Base-by-base conservation (phyloP, 2,888 invertebrate genomes). In the Epinotia brunnichana region DNA sequence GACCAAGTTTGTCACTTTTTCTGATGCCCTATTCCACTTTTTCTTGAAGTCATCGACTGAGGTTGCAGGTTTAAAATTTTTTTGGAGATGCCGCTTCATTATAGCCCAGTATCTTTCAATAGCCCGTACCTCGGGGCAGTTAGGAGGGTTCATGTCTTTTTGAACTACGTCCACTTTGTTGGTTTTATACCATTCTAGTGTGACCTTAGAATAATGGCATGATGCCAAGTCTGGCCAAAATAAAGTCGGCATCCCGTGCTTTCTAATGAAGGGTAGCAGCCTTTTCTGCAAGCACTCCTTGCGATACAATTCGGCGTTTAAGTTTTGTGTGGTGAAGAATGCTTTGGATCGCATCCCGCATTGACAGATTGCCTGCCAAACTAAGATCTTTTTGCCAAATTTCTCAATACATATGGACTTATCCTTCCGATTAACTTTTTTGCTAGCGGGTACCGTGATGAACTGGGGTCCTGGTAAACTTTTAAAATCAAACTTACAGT, bases 211-310 rank as follows among this genome's bases (percentile, higher is more conserved):
- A 39, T 66, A 66, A 66, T 66, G 66, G 35, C 66, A 56, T 54
- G 66, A 54, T 35, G 41, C 41, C 53, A 54, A 54, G 39, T 64
- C 64, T 54, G 64, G 54, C 54, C 64, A 64, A 64, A 64, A 53
- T 53, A 64, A 64, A 53, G 63, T 54, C n/a, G 19, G 17, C 1
- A 35, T 53, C n/a, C 51, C 53, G 35, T 64, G 53, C 53, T 19
- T 64, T 48, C 13, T 64, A 11, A 64, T 63, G 24, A 63, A 51
- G 29, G 62, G 51, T n/a, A 63, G 29, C 48, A 62, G 44, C 61
- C 57, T 57, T 57, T 35, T 57, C 24, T 57, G 57, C 57, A 57
- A 57, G 56, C 29, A 56, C 56, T 56, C 29, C 3, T 56, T 56
- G 11, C 24, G 24, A 15, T 56, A 56, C 29, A 56, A 56, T 56